phyloP scores from a whole-genome alignment of 2,113 vertebrate species.

The Hydrochoerus hydrochaeris region DNA sequence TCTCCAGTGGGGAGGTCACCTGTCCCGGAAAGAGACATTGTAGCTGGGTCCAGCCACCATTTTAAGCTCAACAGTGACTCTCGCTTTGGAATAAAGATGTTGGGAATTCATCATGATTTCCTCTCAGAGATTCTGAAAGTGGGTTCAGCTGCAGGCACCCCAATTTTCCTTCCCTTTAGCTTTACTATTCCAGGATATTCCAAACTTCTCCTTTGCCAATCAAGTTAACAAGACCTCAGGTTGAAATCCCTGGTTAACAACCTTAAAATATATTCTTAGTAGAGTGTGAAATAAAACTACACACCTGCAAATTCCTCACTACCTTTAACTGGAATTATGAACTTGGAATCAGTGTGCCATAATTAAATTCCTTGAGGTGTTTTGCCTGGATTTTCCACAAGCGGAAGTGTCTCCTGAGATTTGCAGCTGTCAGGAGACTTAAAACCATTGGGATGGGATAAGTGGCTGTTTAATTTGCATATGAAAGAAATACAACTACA shows the following conservation, averaged over 20 bases:
- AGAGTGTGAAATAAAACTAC: background rate
- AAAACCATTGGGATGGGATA: background rate
- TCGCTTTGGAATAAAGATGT: background rate
- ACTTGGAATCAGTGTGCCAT: background rate
- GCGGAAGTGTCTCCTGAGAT: constrained; percentile 11
- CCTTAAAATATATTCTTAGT: background rate
- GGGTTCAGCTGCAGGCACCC: background rate
- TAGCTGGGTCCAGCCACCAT: constrained; percentile 27
- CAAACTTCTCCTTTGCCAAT: constrained; percentile 18
- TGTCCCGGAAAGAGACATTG: constrained; percentile 39
- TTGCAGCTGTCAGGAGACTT: background rate
- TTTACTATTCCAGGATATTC: background rate
- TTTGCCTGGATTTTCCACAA: background rate
- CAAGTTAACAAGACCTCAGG: background rate
- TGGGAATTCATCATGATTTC: background rate
- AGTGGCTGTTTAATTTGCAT: background rate
- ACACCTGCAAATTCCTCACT: constrained; percentile 48
- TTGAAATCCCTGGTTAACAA: background rate
- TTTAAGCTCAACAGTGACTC: constrained; percentile 7
- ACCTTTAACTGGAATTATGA: background rate
- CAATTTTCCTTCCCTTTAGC: background rate
- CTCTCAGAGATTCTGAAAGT: background rate
- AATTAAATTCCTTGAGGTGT: constrained; percentile 17
- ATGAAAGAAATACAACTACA: constrained; percentile 36
- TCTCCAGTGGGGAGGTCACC: constrained; percentile 59